Conservation (phyloP, 1,140 invertebrate genomes). For the Liolophura sinensis region DNA sequence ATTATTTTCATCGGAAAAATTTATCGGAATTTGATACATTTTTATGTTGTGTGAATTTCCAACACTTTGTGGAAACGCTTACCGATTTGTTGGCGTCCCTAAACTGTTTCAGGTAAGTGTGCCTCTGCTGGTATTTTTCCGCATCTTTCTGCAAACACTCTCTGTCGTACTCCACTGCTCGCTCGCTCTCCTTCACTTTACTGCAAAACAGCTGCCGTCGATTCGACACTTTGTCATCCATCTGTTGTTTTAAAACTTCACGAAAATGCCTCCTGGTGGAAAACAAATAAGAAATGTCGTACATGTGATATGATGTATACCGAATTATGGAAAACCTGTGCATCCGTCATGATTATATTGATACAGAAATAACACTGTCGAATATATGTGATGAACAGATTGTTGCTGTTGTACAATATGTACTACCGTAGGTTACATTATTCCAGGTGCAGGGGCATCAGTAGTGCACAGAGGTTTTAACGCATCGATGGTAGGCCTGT, state of each 20-base stretch:
- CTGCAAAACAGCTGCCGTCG: constrained; percentile 25
- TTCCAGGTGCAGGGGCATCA: too few relatives aligned
- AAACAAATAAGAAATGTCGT: constrained; percentile 5
- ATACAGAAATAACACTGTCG: too few relatives aligned
- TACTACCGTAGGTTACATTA: too few relatives aligned
- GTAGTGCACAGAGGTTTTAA: too few relatives aligned
- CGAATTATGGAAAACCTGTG: too few relatives aligned
- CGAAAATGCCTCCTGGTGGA: constrained; percentile 46
- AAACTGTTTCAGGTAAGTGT: constrained; percentile 45
- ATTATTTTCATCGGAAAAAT: not conserved
- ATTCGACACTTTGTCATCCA: constrained; percentile 40
- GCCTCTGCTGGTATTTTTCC: constrained; percentile 37
- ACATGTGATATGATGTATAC: too few relatives aligned
- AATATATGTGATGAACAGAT: too few relatives aligned
- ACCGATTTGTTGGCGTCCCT: constrained; percentile 51
- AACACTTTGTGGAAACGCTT: constrained; percentile 9
- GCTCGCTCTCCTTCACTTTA: constrained; percentile 43
- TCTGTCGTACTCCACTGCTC: constrained; percentile 41
- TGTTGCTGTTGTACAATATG: too few relatives aligned
- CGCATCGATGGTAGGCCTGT: too few relatives aligned
- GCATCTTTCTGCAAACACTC: constrained; percentile 39
- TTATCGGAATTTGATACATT: not conserved
- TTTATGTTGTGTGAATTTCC: not conserved
- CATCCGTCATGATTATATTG: too few relatives aligned
- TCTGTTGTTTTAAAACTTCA: constrained; percentile 53